phyloP scores from a whole-genome alignment of 2,888 invertebrate species.

The Polietes domitor region DNA sequence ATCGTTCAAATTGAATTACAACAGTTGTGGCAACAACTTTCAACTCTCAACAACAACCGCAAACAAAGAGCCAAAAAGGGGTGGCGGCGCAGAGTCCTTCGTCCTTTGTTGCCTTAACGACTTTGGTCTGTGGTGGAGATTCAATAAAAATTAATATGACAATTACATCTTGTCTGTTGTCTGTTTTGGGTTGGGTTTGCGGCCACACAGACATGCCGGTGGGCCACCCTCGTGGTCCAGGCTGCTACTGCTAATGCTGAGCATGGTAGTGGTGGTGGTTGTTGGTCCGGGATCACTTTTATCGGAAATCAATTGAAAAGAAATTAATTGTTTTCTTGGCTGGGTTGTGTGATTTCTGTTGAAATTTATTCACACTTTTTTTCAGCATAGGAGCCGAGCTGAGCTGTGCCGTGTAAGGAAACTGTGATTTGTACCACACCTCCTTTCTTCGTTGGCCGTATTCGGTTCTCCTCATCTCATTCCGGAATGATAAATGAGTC shows the following conservation, averaged over 20 bases:
- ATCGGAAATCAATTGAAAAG: conserved; percentile 59
- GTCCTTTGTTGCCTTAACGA: not conserved
- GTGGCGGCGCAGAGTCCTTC: conserved; percentile 29
- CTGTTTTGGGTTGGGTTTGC: not conserved
- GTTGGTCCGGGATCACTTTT: conserved; percentile 28
- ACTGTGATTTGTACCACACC: conserved; percentile 64
- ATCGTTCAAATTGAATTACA: conserved; percentile 58
- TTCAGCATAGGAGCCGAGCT: not conserved
- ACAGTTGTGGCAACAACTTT: conserved; percentile 53
- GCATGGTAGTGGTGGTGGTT: conserved; percentile 6
- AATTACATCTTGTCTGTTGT: conserved; percentile 32
- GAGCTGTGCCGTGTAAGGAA: not conserved
- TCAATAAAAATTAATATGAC: conserved; percentile 44
- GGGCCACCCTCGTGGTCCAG: conserved; percentile 32
- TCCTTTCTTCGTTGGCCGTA: conserved; percentile 30
- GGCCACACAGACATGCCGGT: not conserved
- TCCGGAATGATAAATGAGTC: conserved; percentile 63
- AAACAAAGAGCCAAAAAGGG: not conserved
- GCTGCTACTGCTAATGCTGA: not conserved
- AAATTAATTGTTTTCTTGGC: conserved; percentile 60
- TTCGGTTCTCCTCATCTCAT: conserved; percentile 15
- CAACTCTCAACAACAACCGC: not conserved
- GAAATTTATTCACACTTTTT: conserved; percentile 65
- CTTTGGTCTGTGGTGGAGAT: conserved; percentile 14
- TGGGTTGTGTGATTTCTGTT: conserved; percentile 55